These are phyloP conservation scores for Drosophila ambigua DNA, from an alignment of 1,140 invertebrate species.

Conservation along the genomic window DNA sequence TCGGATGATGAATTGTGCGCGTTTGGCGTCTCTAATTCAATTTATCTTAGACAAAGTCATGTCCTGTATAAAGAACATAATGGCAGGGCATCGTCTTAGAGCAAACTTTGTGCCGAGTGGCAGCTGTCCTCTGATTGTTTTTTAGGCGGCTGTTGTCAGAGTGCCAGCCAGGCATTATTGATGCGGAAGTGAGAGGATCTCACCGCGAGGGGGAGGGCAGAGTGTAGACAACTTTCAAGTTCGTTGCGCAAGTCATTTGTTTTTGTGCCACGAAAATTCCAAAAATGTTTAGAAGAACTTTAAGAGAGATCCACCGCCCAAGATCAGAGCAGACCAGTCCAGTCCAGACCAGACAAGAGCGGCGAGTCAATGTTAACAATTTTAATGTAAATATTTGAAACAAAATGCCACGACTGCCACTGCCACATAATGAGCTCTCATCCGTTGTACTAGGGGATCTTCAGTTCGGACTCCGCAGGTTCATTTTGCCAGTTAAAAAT, in stretches of 20 bases:
- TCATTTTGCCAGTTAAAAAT: slow-evolving; percentile 65
- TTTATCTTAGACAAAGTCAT: slow-evolving; percentile 80
- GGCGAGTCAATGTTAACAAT: slow-evolving; percentile 52
- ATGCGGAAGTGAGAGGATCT: slow-evolving; percentile 14
- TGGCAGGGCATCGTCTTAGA: slow-evolving; percentile 36
- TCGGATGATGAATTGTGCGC: slow-evolving; percentile 75
- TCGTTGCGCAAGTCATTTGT: slow-evolving; percentile 39
- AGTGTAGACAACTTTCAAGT: neutral
- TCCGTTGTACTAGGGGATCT: neutral
- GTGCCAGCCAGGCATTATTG: slow-evolving; percentile 1
- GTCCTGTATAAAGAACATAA: slow-evolving; percentile 61
- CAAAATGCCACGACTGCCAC: slow-evolving; percentile 39
- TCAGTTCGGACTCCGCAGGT: slow-evolving; percentile 30
- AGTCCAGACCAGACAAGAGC: neutral
- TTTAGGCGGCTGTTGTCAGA: slow-evolving; percentile 49
- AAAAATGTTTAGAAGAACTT: slow-evolving; percentile 15
- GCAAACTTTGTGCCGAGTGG: slow-evolving; percentile 36
- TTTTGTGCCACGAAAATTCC: slow-evolving; percentile 33
- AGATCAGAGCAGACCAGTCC: neutral
- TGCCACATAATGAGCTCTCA: slow-evolving; percentile 60
- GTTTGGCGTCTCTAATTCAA: slow-evolving; percentile 78
- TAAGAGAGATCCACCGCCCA: slow-evolving; percentile 36
- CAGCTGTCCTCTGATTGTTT: slow-evolving; percentile 67
- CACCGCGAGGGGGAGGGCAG: neutral
- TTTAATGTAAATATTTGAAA: slow-evolving; percentile 81